Evolutionary conservation across 2,888 invertebrate genomes (phyloP).

Genomic region (Microplitis deprimator): DNA sequence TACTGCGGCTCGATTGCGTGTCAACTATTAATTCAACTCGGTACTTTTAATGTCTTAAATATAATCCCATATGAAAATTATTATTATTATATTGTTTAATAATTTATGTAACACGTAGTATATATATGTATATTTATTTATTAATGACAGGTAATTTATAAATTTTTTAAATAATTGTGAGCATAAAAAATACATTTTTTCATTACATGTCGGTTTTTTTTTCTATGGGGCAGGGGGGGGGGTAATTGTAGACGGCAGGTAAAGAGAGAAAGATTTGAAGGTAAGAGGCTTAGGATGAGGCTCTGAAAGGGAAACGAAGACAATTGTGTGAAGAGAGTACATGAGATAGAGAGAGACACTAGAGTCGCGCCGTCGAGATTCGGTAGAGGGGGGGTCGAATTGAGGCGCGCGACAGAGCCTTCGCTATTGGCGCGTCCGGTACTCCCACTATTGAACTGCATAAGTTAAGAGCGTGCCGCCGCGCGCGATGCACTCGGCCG

Average conservation of each 20-base stretch:
- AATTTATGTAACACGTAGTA: background rate
- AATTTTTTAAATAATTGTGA: background rate
- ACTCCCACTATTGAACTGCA: conserved; percentile 51
- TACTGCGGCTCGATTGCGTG: background rate
- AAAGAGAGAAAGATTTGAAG: too few relatives aligned
- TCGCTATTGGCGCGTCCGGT: conserved; percentile 58
- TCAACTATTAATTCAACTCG: background rate
- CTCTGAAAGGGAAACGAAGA: background rate
- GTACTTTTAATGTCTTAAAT: background rate
- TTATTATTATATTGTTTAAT: background rate
- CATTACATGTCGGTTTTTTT: too few relatives aligned
- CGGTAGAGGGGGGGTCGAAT: conserved; percentile 59
- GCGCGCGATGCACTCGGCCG: conserved; percentile 54
- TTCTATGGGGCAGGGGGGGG: too few relatives aligned
- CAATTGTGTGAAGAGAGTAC: background rate
- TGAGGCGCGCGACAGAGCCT: conserved; percentile 67
- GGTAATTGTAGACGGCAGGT: too few relatives aligned
- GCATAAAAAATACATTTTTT: background rate
- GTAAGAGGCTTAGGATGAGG: background rate
- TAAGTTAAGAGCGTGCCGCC: conserved; percentile 60
- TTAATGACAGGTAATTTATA: background rate
- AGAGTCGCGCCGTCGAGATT: conserved; percentile 55
- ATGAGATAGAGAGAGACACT: conserved; percentile 15
- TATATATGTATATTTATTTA: background rate
- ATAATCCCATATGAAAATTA: background rate